Base-by-base conservation (phyloP, 2,888 invertebrate genomes). In the Drosophila ezoana region DNA sequence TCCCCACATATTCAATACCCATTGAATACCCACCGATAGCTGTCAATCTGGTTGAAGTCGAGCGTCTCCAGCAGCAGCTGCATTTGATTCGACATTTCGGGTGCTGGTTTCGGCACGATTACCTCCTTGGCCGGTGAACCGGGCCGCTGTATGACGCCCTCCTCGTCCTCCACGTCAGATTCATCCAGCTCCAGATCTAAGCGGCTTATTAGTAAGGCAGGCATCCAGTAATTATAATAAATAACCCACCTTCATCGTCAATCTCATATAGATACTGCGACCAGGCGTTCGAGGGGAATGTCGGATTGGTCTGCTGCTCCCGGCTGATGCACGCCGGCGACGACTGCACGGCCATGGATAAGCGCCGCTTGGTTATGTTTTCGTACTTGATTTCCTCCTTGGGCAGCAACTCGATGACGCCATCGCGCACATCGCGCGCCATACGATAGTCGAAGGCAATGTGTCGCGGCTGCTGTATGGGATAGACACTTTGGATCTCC, bases 271-370 rank as follows among this genome's bases (percentile, higher is more conserved):
- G 83, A 86, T 95, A 95, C 85, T 96, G 96, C 0, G 95, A 95
- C 94, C 95, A 95, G 64, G 94, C 93, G 90, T 96, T 96, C 65
- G 94, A 93, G 1, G 95, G 95, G 89, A 95, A 95, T 40, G 94
- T 93, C 13, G 95, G 94, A 54, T 93, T 93, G 0, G 96, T 96
- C 93, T 96, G 96, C 35, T 95, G 95, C 68, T 93, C 93, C 65
- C 92, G 93, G 14, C 93, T 85, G 0, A 90, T 66, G 48, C 89
- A 92, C 0, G 90, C 63, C 0, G 95, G 94, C 13, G 94, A 93
- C 3, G 93, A 94, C 90, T 96, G 96, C 9, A 93, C 90, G 0
- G 90, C 93, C 10, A 93, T 92, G 68, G 95, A 94, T 10, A 96
- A 93, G 83, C 95, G 92, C 49, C 92, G 93, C 56, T 93, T 93